These are phyloP conservation scores for Syrphus vitripennis DNA, from an alignment of 2,888 invertebrate species.

Conservation along the genomic window DNA sequence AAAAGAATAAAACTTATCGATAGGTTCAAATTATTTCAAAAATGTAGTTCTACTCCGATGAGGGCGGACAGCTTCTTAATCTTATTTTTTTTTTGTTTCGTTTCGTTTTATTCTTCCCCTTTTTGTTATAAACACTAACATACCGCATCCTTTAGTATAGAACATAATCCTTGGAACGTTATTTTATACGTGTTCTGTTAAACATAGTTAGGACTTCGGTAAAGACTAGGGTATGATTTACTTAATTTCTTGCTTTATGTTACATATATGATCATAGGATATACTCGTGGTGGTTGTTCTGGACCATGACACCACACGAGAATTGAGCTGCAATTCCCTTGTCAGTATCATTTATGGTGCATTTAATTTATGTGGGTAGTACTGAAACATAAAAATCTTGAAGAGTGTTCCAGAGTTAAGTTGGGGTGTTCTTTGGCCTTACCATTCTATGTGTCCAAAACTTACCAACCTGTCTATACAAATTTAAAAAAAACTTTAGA, in stretches of 20 bases:
- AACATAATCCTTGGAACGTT: conserved; percentile 5
- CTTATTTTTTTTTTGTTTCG: conserved; percentile 12
- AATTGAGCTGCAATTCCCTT: neutral
- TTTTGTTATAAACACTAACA: conserved; percentile 2
- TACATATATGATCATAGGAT: neutral
- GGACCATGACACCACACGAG: neutral
- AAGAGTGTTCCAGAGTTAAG: no score
- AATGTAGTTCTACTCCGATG: conserved; percentile 31
- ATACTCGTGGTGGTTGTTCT: neutral
- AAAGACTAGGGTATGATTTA: neutral
- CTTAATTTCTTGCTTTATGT: neutral
- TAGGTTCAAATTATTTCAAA: conserved; percentile 32
- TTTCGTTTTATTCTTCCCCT: neutral
- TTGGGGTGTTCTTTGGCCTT: no score
- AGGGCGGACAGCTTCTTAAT: conserved; percentile 56
- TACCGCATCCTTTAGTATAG: conserved; percentile 58
- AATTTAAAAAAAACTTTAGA: no score
- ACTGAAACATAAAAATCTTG: no score
- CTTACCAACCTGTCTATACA: no score
- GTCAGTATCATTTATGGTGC: neutral
- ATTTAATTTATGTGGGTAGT: neutral
- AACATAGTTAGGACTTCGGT: neutral
- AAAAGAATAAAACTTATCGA: conserved; percentile 16
- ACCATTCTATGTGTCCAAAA: no score
- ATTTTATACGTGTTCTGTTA: neutral